A percentile compares a stretch with the other conserved stretches of the same genome.
Evolutionary conservation across 2,797 vertebrate genomes (phyloP).

Genomic region (Falco novaeseelandiae): DNA sequence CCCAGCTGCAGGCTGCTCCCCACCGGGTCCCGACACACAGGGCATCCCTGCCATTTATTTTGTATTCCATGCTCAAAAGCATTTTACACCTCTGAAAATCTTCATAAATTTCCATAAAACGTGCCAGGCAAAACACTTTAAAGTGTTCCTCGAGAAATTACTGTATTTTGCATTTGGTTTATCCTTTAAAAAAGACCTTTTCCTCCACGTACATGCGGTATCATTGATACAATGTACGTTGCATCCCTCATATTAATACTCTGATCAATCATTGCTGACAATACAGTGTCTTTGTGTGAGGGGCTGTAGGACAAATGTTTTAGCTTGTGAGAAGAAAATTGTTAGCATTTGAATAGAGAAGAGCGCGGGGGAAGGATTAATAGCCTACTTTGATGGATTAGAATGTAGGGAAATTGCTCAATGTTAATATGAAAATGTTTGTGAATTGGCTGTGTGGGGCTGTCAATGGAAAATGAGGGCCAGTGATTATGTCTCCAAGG

Average conservation of each 20-base stretch:
- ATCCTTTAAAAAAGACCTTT: constrained; percentile 80
- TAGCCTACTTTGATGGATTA: constrained; percentile 98
- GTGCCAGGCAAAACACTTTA: constrained; percentile 49
- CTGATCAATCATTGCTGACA: constrained; percentile 96
- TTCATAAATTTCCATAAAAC: constrained; percentile 70
- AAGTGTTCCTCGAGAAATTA: constrained; percentile 79
- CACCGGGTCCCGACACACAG: accelerated
- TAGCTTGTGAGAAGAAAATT: constrained; percentile 86
- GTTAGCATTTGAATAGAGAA: constrained; percentile 93
- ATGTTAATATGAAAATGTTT: constrained; percentile 99
- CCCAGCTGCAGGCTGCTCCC: not conserved
- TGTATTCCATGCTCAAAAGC: constrained; percentile 26
- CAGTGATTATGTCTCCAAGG: constrained; percentile 79
- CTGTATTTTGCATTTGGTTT: constrained; percentile 83
- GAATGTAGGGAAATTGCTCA: constrained; percentile 96
- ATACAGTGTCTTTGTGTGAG: constrained; percentile 89
- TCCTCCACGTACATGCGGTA: constrained; percentile 81
- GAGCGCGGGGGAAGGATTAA: constrained; percentile 87
- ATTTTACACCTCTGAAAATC: constrained; percentile 31
- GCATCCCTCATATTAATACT: constrained; percentile 86
- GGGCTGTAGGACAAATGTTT: constrained; percentile 93
- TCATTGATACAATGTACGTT: constrained; percentile 86
- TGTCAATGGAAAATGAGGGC: constrained; percentile 81
- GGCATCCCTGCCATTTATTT: not conserved
- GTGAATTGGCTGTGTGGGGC: constrained; percentile 80